Base-by-base conservation (phyloP, 2,797 vertebrate species). In the Sebastes steindachneri region DNA sequence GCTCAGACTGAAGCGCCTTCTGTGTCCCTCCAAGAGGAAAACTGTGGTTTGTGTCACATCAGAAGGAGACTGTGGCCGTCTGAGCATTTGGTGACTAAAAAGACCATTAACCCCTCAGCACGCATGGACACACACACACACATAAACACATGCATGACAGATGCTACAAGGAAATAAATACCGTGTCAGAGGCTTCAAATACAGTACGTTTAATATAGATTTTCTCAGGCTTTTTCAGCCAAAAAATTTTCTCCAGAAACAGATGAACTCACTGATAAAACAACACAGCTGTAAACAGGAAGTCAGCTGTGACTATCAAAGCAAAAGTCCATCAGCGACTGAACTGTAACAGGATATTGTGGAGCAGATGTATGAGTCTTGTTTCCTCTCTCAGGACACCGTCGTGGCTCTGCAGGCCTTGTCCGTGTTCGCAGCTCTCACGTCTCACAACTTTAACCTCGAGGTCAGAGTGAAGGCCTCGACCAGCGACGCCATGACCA, bases 381-480 rank as follows among this genome's bases (percentile, higher is more conserved):
- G 11, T 35, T 45, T 58, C 73, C 53, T 82, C 69, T 35, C 66
- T 29, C 94, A 98, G 98, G 97, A 98, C 86, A 98, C 97, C 0
- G 83, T 98, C 25, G 92, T 98, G 82, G 97, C 97, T 48, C 92
- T 98, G 65, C 96, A 97, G 77, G 97, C 97, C 17, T 82, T 98
- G 80, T 96, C 97, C 28, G 77, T 89, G 2, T 96, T 95, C 5
- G 95, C 96, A 2, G 82, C 86, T 29, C 80, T 93, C 2, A 90
- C 85, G 2, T 35, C 85, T 1, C 53, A 87, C 3, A 80, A 84
- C 64, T 83, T 92, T 41, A 48, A 95, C 71, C 87, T 97, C 65
- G 83, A 23, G 26, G 41, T 99, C 84, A 89, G 45, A 0, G 95
- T 96, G 66, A 79, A 11, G 14, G 58, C 77, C 1, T 68, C 68